Evolutionary conservation across 2,797 vertebrate genomes (phyloP).

Genomic region (Manis javanica): DNA sequence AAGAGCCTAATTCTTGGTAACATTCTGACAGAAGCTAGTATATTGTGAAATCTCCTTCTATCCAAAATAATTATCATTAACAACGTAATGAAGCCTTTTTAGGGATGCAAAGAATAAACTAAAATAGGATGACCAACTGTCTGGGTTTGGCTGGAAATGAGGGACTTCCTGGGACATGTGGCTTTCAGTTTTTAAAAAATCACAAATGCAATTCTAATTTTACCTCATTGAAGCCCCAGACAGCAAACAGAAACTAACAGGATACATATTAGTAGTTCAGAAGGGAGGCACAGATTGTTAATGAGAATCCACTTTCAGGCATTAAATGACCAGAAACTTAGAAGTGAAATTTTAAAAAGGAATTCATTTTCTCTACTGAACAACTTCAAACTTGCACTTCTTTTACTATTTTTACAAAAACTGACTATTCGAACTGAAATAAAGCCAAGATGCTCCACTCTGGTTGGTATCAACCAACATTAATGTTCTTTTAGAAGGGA

Average conservation of each 20-base stretch:
- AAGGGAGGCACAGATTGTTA: constrained; percentile 1
- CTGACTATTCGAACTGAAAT: neutral
- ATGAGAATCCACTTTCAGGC: constrained; percentile 39
- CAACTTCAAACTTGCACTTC: constrained; percentile 29
- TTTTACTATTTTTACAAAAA: constrained; percentile 51
- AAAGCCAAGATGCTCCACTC: neutral
- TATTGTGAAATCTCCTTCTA: neutral
- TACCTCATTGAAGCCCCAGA: neutral
- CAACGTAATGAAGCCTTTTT: neutral
- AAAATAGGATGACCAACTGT: neutral
- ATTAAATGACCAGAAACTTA: constrained; percentile 30
- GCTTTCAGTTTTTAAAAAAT: constrained; percentile 55
- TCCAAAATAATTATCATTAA: neutral
- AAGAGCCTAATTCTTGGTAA: neutral
- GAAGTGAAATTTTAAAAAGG: constrained; percentile 26
- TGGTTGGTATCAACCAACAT: neutral
- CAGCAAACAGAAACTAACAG: constrained; percentile 40
- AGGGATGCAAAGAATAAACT: constrained; percentile 10
- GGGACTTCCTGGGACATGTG: neutral
- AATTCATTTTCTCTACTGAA: constrained; percentile 26
- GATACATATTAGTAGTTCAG: neutral
- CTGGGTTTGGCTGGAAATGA: constrained; percentile 20
- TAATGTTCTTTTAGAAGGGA: neutral
- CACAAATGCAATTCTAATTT: constrained; percentile 50
- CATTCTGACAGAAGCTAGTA: neutral